These are phyloP conservation scores for Hartigia nigra DNA, from an alignment of 2,888 invertebrate species.

Conservation along the genomic window DNA sequence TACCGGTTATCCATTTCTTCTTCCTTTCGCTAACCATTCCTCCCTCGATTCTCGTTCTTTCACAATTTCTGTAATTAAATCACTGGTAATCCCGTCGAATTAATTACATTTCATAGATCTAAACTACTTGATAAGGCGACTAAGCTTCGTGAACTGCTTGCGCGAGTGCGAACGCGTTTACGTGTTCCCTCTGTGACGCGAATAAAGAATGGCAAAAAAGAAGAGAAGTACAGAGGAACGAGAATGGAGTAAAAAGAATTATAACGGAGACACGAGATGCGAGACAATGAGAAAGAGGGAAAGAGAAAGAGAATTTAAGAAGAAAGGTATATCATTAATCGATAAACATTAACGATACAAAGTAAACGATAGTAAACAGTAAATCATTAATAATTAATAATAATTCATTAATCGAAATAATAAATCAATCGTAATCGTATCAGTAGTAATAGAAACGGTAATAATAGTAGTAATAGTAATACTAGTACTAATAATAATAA, in stretches of 20 bases:
- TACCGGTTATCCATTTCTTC: constrained; percentile 12
- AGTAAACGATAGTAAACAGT: not conserved
- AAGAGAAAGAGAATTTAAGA: not conserved
- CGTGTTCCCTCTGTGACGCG: not conserved
- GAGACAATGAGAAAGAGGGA: not conserved
- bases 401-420: not conserved
- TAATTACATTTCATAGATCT: not conserved
- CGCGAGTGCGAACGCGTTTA: not conserved
- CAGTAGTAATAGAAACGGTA: not conserved
- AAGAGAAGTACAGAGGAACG: not conserved
- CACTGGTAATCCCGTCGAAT: not conserved
- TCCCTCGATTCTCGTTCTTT: constrained; percentile 6
- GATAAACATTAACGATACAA: not conserved
- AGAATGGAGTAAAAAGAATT: not conserved
- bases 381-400: not conserved
- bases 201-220: not conserved
- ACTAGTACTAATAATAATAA: constrained; percentile 16
- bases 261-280: not conserved
- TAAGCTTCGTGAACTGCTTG: not conserved
- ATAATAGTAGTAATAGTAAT: not conserved
- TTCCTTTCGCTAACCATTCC: constrained; percentile 10
- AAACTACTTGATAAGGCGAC: not conserved
- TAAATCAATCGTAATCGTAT: not conserved
- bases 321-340: not conserved
- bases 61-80: not conserved